A percentile compares a stretch with the other conserved stretches of the same genome.
These are phyloP conservation scores for Pomacea canaliculata DNA, from an alignment of 2,888 invertebrate species.

Conservation along the genomic window DNA sequence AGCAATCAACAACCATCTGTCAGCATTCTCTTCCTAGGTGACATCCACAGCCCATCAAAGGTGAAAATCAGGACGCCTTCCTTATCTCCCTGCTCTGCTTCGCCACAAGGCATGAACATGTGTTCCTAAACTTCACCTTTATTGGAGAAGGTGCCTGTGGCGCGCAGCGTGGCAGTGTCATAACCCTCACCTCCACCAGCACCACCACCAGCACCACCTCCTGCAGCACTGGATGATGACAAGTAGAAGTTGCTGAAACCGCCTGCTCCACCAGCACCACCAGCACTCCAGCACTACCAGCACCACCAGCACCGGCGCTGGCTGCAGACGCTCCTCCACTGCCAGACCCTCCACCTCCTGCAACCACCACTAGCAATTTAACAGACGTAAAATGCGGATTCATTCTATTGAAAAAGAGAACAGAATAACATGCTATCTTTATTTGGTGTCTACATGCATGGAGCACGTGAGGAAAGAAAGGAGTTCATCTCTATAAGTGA, in stretches of 20 bases:
- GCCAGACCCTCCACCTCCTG: conserved; percentile 38
- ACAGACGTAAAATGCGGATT: neutral
- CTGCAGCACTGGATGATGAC: conserved; percentile 29
- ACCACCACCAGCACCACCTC: conserved; percentile 37
- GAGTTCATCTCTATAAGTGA: no score
- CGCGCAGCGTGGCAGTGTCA: conserved; percentile 56
- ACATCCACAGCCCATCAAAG: no score
- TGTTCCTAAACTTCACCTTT: conserved; percentile 29
- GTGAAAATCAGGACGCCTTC: neutral
- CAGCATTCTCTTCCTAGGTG: no score
- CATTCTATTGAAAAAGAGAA: neutral
- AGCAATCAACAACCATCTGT: no score
- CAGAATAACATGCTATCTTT: no score
- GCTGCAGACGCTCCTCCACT: conserved; percentile 41
- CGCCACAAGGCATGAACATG: neutral
- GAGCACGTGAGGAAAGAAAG: no score
- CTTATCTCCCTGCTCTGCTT: conserved; percentile 23
- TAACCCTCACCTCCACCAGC: conserved; percentile 40
- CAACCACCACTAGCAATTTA: neutral
- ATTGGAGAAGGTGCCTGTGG: conserved; percentile 58
- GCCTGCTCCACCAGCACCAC: conserved; percentile 29
- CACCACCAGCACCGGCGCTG: conserved; percentile 8
- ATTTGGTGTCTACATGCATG: no score
- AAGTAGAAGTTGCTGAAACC: conserved; percentile 26
- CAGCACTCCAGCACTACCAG: conserved; percentile 33